Conservation (phyloP, 2,888 invertebrate species). For the Fragum whitleyi region DNA sequence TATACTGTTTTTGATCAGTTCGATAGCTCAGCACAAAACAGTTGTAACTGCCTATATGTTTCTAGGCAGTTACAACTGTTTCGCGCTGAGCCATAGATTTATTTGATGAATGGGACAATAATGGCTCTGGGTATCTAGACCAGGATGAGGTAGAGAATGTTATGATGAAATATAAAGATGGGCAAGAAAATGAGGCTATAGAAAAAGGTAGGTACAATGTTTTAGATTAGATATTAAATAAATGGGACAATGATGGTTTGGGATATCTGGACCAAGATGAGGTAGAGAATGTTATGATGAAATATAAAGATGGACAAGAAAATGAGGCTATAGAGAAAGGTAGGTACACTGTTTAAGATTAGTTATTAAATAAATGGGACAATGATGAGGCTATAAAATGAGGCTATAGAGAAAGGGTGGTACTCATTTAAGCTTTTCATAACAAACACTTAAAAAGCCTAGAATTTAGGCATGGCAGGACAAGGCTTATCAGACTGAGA, state of each 20-base stretch:
- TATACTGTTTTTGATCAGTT: too few relatives aligned
- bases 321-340: constrained; percentile 79
- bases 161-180: constrained; percentile 84
- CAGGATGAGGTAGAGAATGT: constrained; percentile 81
- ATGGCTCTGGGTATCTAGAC: constrained; percentile 84
- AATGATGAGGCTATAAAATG: constrained; percentile 84
- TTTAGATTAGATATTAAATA: constrained; percentile 84
- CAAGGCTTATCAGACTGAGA: too few relatives aligned
- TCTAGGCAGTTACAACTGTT: too few relatives aligned
- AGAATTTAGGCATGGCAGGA: too few relatives aligned
- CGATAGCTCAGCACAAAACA: too few relatives aligned
- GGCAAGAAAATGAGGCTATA: constrained; percentile 81
- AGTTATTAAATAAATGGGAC: constrained; percentile 85
- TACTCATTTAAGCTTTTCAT: too few relatives aligned
- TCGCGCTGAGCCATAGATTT: too few relatives aligned
- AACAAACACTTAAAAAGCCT: too few relatives aligned
- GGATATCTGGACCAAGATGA: constrained; percentile 83
- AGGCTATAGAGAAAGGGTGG: constrained; percentile 80
- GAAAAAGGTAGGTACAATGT: constrained; percentile 75
- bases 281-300: constrained; percentile 81
- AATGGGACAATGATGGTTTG: constrained; percentile 85
- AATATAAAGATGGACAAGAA: constrained; percentile 84
- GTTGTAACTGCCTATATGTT: too few relatives aligned
- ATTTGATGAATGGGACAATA: constrained; percentile 85
- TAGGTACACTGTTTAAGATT: constrained; percentile 76